Conservation (phyloP, 1,140 invertebrate species). For the Trichogramma pretiosum region DNA sequence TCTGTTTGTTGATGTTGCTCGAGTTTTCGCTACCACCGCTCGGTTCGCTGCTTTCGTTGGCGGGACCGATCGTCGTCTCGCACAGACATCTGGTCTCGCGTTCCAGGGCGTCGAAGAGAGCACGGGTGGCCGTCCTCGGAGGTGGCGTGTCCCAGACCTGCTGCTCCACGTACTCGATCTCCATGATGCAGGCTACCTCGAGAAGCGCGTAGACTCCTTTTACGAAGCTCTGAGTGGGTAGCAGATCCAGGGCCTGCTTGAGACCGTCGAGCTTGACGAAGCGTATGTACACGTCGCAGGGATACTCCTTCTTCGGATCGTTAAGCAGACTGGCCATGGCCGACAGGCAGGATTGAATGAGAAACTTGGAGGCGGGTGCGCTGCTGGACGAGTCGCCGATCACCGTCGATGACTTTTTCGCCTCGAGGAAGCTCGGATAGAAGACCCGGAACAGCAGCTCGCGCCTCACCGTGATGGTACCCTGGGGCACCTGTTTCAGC, state of each 20-base stretch:
- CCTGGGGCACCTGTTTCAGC: conserved; percentile 49
- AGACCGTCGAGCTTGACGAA: conserved; percentile 52
- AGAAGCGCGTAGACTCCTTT: conserved; percentile 52
- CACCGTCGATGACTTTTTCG: conserved; percentile 45
- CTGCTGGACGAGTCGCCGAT: conserved; percentile 36
- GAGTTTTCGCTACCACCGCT: not conserved
- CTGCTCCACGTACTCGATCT: conserved; percentile 40
- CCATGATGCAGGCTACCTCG: conserved; percentile 53
- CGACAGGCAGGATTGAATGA: conserved; percentile 52
- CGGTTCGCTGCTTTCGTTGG: too few relatives aligned
- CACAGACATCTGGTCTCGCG: conserved; percentile 41
- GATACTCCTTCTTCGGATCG: conserved; percentile 40
- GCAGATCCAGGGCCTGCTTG: conserved; percentile 46
- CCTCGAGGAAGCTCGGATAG: conserved; percentile 52
- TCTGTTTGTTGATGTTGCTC: too few relatives aligned
- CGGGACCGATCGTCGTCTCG: too few relatives aligned
- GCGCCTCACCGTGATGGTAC: conserved; percentile 46
- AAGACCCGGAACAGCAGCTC: conserved; percentile 53
- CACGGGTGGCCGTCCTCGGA: too few relatives aligned
- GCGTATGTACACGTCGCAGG: conserved; percentile 48
- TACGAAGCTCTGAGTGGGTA: conserved; percentile 47
- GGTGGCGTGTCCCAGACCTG: conserved; percentile 29
- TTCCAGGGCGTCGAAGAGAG: conserved; percentile 46
- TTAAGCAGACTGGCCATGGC: conserved; percentile 51
- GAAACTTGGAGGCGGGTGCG: conserved; percentile 44